phyloP scores from a whole-genome alignment of 2,888 invertebrate species.

The Xylota sylvarum region DNA sequence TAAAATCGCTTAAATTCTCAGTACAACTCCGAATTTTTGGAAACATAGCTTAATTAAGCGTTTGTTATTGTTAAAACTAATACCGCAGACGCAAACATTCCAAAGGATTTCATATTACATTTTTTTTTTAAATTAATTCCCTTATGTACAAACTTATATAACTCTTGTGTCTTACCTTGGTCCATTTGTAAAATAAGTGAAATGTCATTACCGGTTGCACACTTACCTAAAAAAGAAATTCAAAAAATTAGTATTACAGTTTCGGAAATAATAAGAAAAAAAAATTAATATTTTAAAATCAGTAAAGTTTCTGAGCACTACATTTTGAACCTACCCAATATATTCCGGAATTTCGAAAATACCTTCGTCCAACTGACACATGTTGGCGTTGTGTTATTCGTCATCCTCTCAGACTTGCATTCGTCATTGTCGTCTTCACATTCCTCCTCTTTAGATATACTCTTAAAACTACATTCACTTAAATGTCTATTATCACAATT shows the following conservation, averaged over 20 bases:
- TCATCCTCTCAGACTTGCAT: constrained; percentile 76
- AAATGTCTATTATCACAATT: constrained; percentile 78
- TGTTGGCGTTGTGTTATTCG: constrained; percentile 79
- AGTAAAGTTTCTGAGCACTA: constrained; percentile 60
- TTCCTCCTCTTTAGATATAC: constrained; percentile 47
- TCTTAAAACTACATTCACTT: constrained; percentile 73
- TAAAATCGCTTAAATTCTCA: no score
- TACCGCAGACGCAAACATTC: constrained; percentile 9
- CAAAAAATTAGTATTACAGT: constrained; percentile 11
- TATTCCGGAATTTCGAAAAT: constrained; percentile 78
- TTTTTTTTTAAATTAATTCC: background rate
- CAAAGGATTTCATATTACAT: constrained; percentile 40
- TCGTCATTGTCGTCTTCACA: constrained; percentile 37
- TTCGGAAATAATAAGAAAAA: background rate
- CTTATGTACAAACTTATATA: constrained; percentile 31
- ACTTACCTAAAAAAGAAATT: constrained; percentile 66
- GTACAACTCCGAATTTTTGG: no score
- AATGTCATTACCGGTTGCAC: constrained; percentile 75
- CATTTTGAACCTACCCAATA: constrained; percentile 68
- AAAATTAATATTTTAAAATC: background rate
- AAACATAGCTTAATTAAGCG: no score
- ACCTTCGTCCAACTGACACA: constrained; percentile 84
- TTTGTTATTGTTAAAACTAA: background rate
- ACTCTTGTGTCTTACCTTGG: constrained; percentile 72
- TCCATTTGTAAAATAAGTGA: constrained; percentile 70